Base-by-base conservation (phyloP, 92 coral and sea anemone genomes). In the Parazoanthus darwini region DNA sequence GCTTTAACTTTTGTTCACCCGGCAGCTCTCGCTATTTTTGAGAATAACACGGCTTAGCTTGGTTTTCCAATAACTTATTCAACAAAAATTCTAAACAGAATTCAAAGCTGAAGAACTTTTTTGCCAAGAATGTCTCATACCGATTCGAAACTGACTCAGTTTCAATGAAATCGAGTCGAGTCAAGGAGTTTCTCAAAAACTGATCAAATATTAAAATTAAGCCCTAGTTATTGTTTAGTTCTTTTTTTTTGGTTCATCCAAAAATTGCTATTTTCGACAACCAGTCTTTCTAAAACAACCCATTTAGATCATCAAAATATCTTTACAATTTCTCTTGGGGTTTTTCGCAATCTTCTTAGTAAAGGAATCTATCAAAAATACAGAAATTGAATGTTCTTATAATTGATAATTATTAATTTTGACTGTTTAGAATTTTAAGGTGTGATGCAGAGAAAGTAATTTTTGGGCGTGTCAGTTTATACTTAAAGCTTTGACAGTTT, bases 371-470 rank as follows among this genome's bases (percentile, higher is more conserved):
- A 1, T 15, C 23, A 15, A 3, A 3, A 20, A 20, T 3, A 58
- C n/a, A 63, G 70, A 20, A 63, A 20, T 20, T 4, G 8, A 63
- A 63, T 63, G 70, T 20, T 63, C 22, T 22, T 63, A 63, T 63
- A 22, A 63, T 3, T 63, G 7, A 63, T 22, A 5, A 63, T 63
- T 63, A 23, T 63, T 63, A 79, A 79, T 26, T 79, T 37, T 82
- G 75, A 23, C 73, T 82, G 86, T 42, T 82, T 66, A 48, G 58
- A 36, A 39, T 67, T 9, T 82, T 54, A 56, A 56, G 35, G 78
- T 35, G 14, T 35, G 42, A 63, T 1, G 77, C 15, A 65, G 50
- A 42, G 33, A 36, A 81, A 63, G 35, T 65, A 63, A 63, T 63
- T 18, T 63, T 20, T 63, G 70, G 70, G 70, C 70, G 70, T 63